Evolutionary conservation across 2,113 vertebrate genomes (phyloP), one percentile per base, ranked within the genome.

Genomic region (Lepus americanus): DNA sequence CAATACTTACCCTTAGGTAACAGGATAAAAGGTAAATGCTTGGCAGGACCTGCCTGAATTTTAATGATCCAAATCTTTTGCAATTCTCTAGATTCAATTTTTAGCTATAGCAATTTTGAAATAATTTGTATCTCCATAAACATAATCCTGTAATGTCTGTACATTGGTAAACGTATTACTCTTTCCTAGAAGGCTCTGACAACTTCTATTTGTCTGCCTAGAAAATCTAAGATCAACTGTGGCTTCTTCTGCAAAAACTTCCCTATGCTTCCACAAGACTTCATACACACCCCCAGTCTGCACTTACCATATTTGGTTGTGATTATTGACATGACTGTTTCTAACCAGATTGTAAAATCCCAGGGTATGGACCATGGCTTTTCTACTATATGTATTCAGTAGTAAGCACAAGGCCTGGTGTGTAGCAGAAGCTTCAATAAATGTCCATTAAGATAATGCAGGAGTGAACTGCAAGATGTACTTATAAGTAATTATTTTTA

Each of bases 51-150:
- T 94, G 89, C 29, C 88, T 87, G 70, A 95, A 92, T 89, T 22
- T 86, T 78, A 79, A 92, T 63, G 25, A 78, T 81, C 51, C 10
- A 78, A 39, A 82, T 79, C 10, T 95, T 88, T 39, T 82, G 14
- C n/a, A 95, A 70, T 76, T 94, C 63, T 93, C 25, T 82, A 72
- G 27, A 36, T 82, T 94, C 70, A 94, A 89, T 16, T 87, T 92
- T 90, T 72, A 80, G 76, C 27, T 94, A 85, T 83, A 89, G 20
- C 9, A 87, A 90, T 83, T 92, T 19, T 73, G 74, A 92, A 81
- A 96, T 6, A 23, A n/a, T 70, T 44, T 81, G 22, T 31, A 77
- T 83, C 70, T 92, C 70, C 16, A 82, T n/a, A 86, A 93, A 36
- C 9, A 80, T n/a, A 29, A 69, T 81, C 13, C 14, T 82, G 10